Conservation (phyloP, 2,797 vertebrate genomes). For the Characodon lateralis region DNA sequence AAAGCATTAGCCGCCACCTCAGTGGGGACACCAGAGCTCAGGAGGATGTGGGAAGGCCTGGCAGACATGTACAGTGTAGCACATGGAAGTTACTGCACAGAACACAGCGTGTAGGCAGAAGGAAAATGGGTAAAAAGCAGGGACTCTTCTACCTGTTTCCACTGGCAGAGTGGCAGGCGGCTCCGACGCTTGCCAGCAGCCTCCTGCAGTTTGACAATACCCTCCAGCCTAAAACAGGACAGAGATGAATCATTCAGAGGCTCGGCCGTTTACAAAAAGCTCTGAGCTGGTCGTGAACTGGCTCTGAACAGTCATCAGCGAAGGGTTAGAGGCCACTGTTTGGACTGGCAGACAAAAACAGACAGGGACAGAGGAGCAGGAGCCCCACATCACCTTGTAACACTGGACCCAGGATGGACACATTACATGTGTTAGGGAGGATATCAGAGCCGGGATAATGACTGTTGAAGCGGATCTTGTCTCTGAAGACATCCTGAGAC, state of each 20-base stretch:
- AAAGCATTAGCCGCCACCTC: constrained; percentile 88
- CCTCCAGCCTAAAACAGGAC: constrained; percentile 77
- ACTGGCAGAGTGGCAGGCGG: constrained; percentile 92
- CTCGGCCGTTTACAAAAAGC: constrained; percentile 68
- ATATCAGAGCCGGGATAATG: constrained; percentile 80
- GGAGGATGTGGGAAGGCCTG: constrained; percentile 91
- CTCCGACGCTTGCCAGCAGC: constrained; percentile 91
- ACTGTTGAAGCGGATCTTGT: constrained; percentile 87
- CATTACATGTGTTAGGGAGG: constrained; percentile 94
- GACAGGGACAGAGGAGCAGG: constrained; percentile 7
- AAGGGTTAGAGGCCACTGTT: constrained; percentile 42
- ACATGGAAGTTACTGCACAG: not conserved
- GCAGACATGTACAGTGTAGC: constrained; percentile 11
- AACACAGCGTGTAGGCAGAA: not conserved
- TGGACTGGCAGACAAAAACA: constrained; percentile 19
- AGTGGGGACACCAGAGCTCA: constrained; percentile 85
- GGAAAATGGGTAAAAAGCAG: not conserved
- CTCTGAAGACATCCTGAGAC: constrained; percentile 84
- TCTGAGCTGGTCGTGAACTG: not conserved
- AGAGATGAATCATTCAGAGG: constrained; percentile 72
- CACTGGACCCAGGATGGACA: constrained; percentile 87
- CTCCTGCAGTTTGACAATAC: constrained; percentile 86
- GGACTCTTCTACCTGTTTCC: constrained; percentile 80
- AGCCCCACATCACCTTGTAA: constrained; percentile 84
- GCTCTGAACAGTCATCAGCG: constrained; percentile 42